Conservation (phyloP, 2,888 invertebrate species). For the Amaurobius ferox region DNA sequence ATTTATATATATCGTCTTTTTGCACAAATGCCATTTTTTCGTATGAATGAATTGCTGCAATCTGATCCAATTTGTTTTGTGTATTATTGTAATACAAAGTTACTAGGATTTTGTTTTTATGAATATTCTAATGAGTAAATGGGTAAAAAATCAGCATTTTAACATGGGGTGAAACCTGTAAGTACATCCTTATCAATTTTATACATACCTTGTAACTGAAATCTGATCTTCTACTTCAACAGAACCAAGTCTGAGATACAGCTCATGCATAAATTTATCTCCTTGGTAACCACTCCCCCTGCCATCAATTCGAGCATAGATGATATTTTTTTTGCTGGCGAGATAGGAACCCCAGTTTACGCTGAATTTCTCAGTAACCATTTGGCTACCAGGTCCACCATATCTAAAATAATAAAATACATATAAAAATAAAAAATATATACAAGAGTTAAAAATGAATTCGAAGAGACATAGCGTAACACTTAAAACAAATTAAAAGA, state of each 20-base stretch:
- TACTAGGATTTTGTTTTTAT: no score
- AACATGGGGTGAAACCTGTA: no score
- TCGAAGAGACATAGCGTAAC: no score
- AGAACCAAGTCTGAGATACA: conserved; percentile 91
- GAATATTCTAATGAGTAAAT: no score
- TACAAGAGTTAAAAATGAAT: no score
- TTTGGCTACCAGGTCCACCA: conserved; percentile 94
- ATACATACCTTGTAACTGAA: conserved; percentile 78
- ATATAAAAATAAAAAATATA: background rate
- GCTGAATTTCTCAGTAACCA: conserved; percentile 92
- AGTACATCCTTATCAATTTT: background rate
- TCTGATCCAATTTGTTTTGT: no score
- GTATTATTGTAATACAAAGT: no score
- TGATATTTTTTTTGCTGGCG: conserved; percentile 89
- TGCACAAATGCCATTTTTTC: no score
- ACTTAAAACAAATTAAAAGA: no score
- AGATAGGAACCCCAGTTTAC: conserved; percentile 93
- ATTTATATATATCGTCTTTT: no score
- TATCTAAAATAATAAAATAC: conserved; percentile 80
- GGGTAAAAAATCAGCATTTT: no score
- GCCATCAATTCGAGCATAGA: conserved; percentile 95
- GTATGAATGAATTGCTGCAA: no score
- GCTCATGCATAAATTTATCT: conserved; percentile 87
- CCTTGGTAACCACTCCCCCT: conserved; percentile 92
- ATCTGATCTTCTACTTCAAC: conserved; percentile 95